A percentile compares a stretch with the other conserved stretches of the same genome.
phyloP scores from a whole-genome alignment of 64 coral and sea anemone species.

The Montipora efflorescens region DNA sequence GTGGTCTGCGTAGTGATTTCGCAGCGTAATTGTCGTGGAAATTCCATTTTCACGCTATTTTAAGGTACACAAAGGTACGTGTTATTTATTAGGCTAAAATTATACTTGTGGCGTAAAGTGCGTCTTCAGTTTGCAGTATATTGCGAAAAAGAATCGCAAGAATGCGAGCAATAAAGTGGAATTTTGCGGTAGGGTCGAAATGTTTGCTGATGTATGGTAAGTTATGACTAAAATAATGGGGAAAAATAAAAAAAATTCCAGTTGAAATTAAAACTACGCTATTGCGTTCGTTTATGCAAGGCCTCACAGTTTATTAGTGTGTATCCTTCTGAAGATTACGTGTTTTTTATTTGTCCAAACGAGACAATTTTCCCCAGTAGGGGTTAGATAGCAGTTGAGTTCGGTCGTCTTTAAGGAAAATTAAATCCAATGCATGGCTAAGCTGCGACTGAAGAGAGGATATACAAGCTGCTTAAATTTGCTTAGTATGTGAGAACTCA shows the following conservation, averaged over 20 bases:
- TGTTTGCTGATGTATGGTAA: not conserved
- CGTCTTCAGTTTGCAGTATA: not conserved
- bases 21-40: constrained; percentile 4
- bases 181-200: not conserved
- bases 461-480: too few relatives aligned
- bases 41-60: constrained; percentile 38
- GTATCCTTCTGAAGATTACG: not conserved
- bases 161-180: not conserved
- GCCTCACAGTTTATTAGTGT: not conserved
- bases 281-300: not conserved
- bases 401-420: too few relatives aligned
- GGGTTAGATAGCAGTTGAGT: not conserved
- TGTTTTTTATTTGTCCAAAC: not conserved
- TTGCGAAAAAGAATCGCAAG: constrained; percentile 1
- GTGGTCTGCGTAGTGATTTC: not conserved
- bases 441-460: too few relatives aligned
- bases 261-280: not conserved
- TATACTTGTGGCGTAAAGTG: constrained; percentile 12
- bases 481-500: not conserved
- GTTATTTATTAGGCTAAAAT: not conserved
- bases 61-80: not conserved
- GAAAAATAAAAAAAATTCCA: not conserved
- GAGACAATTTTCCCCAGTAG: not conserved
- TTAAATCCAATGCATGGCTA: too few relatives aligned
- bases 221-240: not conserved